Evolutionary conservation across 2,113 vertebrate species (phyloP), one percentile per base, ranked within the genome.

Genomic region (Campylorhamphus procurvoides): DNA sequence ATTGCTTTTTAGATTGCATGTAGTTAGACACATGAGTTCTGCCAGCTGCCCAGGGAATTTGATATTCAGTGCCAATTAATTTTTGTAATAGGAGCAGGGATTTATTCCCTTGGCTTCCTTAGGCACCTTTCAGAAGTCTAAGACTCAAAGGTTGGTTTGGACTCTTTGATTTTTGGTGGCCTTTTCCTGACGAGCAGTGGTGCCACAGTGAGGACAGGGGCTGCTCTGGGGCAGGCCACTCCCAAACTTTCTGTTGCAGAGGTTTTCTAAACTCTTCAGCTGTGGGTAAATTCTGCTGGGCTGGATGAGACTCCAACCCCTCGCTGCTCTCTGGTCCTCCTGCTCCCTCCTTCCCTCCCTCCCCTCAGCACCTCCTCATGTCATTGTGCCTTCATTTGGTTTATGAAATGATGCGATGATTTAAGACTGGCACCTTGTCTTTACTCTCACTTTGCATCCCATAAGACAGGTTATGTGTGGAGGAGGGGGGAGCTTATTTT

Each of bases 301-400:
- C 64, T 27, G 20, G 18, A 4, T 10, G 59, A 50, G 74, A 55
- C 74, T 62, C 50, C 87, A 11, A 19, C 39, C 13, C 72, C 50
- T n/a, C 6, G 9, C 64, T 60, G 77, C 59, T 83, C 76, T 35
- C 89, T 53, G 63, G 25, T 47, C 58, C 89, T 75, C 75, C 50
- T 31, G 73, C 78, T 89, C 78, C 88, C 72, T 27, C 64, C 77
- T 52, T 40, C 40, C 40, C 40, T 40, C 40, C 40, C 52, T 50
- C 14, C 67, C 60, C 69, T 82, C 68, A 50, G 63, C 83, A 22
- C 50, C 74, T 85, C 93, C 67, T 69, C 55, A 18, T 69, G 62
- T 97, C 93, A 76, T 90, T 39, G 97, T 97, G 97, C 97, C 97
- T 97, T 97, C 95, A 39, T 81, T 11, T 25, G 24, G 74, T 67